Conservation (phyloP, 2,888 invertebrate genomes). For the Theodoxus fluviatilis region DNA sequence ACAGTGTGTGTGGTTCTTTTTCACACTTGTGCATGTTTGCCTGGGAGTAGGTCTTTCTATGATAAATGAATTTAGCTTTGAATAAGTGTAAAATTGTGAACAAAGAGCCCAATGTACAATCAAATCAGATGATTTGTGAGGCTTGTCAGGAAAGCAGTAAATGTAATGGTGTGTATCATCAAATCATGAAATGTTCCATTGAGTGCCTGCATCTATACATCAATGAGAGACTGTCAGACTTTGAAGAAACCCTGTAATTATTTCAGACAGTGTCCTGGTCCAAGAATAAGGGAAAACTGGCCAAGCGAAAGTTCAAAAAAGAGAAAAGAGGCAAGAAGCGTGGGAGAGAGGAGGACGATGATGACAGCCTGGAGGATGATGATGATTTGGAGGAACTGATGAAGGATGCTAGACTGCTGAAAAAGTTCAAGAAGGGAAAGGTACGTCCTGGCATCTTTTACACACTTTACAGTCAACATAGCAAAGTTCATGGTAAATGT, state of each 20-base stretch:
- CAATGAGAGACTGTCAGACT: not conserved
- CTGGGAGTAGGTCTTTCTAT: not conserved
- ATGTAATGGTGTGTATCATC: too few species aligned
- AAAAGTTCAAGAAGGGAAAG: slow-evolving; percentile 86
- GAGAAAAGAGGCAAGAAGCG: slow-evolving; percentile 60
- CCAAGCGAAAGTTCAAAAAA: slow-evolving; percentile 72
- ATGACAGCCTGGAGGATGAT: slow-evolving; percentile 56
- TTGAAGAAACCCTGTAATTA: not conserved
- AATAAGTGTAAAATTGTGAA: not conserved
- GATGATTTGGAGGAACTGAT: slow-evolving; percentile 62
- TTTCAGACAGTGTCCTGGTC: slow-evolving; percentile 66
- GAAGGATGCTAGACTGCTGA: slow-evolving; percentile 80
- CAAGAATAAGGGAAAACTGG: slow-evolving; percentile 77
- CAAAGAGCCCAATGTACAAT: not conserved
- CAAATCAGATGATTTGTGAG: not conserved
- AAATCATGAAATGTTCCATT: not conserved
- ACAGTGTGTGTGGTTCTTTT: not conserved
- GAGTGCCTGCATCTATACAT: not conserved
- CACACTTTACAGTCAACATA: not conserved
- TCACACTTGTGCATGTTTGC: not conserved
- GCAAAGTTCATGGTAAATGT: too few species aligned
- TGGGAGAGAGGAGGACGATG: slow-evolving; percentile 70
- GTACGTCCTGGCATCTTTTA: slow-evolving; percentile 51
- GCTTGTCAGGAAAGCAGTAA: not conserved
- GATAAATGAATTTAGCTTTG: not conserved